Evolutionary conservation across 92 coral and sea anemone genomes (phyloP).

Genomic region (Actinostola sp.): DNA sequence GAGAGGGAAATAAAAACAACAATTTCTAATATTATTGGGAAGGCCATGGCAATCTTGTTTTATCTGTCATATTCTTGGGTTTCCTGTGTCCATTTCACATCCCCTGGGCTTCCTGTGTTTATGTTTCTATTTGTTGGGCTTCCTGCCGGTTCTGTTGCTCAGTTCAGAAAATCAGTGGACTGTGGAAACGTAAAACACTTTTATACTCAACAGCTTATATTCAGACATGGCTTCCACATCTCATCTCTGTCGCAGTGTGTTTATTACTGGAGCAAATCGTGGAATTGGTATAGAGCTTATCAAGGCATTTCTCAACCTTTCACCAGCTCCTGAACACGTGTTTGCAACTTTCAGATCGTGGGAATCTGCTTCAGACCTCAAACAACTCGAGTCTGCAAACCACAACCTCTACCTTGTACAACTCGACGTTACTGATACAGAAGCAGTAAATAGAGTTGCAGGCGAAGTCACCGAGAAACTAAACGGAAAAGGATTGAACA

Average conservation of each 20-base stretch:
- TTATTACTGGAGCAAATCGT: conserved; percentile 84
- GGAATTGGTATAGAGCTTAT: conserved; percentile 86
- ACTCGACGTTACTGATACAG: conserved; percentile 65
- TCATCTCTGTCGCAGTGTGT: conserved; percentile 41
- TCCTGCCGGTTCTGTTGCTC: no score
- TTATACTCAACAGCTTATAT: no score
- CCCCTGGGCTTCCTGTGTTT: no score
- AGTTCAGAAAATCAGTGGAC: no score
- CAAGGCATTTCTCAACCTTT: conserved; percentile 57
- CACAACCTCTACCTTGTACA: conserved; percentile 55
- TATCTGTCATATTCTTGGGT: no score
- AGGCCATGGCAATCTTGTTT: no score
- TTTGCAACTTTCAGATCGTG: conserved; percentile 78
- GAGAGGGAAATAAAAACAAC: no score
- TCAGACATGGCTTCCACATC: no score
- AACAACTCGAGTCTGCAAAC: conserved; percentile 40
- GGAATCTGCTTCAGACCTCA: conserved; percentile 61
- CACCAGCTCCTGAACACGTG: conserved; percentile 62
- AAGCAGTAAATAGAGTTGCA: conserved; percentile 41
- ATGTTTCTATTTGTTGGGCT: no score
- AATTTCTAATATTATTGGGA: no score
- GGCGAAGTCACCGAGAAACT: conserved; percentile 50
- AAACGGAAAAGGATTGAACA: conserved; percentile 64
- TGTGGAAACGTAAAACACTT: no score
- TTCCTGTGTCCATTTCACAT: no score